Conservation (phyloP, 1,140 invertebrate species). For the Drosophila kikkawai region DNA sequence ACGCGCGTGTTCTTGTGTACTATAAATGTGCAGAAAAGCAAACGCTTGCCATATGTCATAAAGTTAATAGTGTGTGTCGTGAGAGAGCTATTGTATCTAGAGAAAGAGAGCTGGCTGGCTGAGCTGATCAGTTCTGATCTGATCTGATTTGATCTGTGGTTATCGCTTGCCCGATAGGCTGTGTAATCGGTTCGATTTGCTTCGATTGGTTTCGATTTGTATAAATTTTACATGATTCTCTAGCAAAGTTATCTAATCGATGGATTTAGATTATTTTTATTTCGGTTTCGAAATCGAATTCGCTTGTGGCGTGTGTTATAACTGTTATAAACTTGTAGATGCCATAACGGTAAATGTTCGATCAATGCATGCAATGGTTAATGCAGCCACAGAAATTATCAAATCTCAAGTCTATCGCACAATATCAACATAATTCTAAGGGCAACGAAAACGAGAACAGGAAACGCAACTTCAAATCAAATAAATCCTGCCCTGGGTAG, state of each 20-base stretch:
- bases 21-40: slow-evolving; percentile 35
- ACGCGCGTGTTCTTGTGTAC: slow-evolving; percentile 13
- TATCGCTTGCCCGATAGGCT: slow-evolving; percentile 40
- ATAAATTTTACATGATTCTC: neutral
- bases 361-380: slow-evolving; percentile 70
- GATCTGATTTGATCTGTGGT: slow-evolving; percentile 13
- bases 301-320: slow-evolving; percentile 41
- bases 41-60: slow-evolving; percentile 46
- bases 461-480: slow-evolving; percentile 23
- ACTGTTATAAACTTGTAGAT: slow-evolving; percentile 33
- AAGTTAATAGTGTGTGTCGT: slow-evolving; percentile 25
- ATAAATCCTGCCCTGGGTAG: neutral
- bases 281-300: slow-evolving; percentile 22
- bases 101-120: slow-evolving; percentile 15
- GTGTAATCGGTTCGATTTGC: slow-evolving; percentile 15
- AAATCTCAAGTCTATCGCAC: slow-evolving; percentile 45
- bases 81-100: slow-evolving; percentile 21
- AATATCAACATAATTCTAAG: slow-evolving; percentile 46
- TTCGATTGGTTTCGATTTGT: slow-evolving; percentile 22
- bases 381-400: slow-evolving; percentile 66
- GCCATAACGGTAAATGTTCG: slow-evolving; percentile 54
- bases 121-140: slow-evolving; percentile 16
- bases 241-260: slow-evolving; percentile 21
- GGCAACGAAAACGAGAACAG: slow-evolving; percentile 13
- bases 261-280: slow-evolving; percentile 2